Evolutionary conservation across 2,797 vertebrate genomes (phyloP), one percentile per base, ranked within the genome.

Genomic region (Parambassis ranga): DNA sequence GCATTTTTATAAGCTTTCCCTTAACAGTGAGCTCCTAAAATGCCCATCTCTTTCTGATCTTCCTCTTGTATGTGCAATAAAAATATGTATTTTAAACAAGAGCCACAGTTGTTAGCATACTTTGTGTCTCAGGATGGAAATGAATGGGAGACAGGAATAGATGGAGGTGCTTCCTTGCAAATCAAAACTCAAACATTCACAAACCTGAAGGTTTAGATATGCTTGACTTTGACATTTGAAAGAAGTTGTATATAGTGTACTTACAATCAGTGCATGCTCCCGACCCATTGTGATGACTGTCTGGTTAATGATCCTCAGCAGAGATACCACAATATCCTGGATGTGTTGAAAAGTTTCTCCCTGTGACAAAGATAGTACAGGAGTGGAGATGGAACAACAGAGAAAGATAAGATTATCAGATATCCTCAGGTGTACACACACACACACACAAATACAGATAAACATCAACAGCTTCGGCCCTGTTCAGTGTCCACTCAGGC

Each of bases 231-330:
- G 28, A 8, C 2, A 20, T 36, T 27, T 4, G 16, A 4, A 44
- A n/a, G n/a, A 15, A 36, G 10, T 7, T 18, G 14, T 18, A 3
- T 61, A n/a, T n/a, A n/a, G n/a, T n/a, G 58, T 69, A 98, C 97
- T 99, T 79, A 99, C 98, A 27, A 95, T 98, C 64, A 98, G 90
- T 30, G 85, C 18, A 2, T 97, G 94, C 32, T 96, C 96, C 70
- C 95, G 85, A 13, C 93, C 95, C 96, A 98, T 97, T 0, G 89
- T 93, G 90, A 98, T 98, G 83, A 98, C 95, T 0, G 92, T 96
- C 57, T 69, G 73, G 91, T 97, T 98, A 81, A 99, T 96, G 1
- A 90, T 95, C 75, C 92, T 92, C 36, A 98, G 85, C 46, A 98
- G 86, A 75, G 94, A 94, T 11, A 92, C 89, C 87, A 96, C 96